These are phyloP conservation scores for Scaptomyza flava DNA, from an alignment of 2,888 invertebrate genomes.

Conservation along the genomic window DNA sequence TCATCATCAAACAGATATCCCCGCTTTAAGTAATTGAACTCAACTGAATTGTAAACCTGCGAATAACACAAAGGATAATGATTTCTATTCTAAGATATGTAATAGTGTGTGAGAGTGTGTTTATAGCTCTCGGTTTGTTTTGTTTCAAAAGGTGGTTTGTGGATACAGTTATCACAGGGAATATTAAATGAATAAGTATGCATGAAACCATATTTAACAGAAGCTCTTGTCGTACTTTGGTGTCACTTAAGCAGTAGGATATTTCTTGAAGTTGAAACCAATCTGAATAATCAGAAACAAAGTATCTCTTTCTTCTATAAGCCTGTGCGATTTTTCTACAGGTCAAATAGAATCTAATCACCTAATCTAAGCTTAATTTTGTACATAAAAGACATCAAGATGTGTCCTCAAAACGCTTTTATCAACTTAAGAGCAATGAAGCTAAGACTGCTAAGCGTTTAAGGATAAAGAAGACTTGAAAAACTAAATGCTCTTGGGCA, in stretches of 20 bases:
- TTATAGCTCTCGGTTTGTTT: conserved; percentile 2
- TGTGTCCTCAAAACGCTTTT: too few relatives aligned
- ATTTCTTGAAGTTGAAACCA: background rate
- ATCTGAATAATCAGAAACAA: background rate
- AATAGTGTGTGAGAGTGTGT: background rate
- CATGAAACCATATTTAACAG: background rate
- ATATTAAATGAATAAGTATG: background rate
- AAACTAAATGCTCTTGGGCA: background rate
- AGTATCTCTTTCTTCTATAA: background rate
- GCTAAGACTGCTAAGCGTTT: background rate
- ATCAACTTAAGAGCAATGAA: background rate
- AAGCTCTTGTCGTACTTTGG: too few relatives aligned
- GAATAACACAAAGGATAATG: too few relatives aligned
- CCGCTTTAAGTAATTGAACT: conserved; percentile 60
- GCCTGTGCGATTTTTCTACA: background rate
- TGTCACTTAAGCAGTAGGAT: background rate
- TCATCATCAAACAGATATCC: conserved; percentile 26
- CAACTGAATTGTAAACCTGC: conserved; percentile 63
- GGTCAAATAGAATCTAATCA: background rate
- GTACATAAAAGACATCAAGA: background rate
- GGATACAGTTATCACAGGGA: background rate
- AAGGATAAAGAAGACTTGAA: background rate
- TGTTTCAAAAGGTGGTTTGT: conserved; percentile 1
- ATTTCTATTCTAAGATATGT: background rate
- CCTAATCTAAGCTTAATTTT: background rate